phyloP scores from a whole-genome alignment of 2,113 vertebrate species.

The Lagopus leucura region DNA sequence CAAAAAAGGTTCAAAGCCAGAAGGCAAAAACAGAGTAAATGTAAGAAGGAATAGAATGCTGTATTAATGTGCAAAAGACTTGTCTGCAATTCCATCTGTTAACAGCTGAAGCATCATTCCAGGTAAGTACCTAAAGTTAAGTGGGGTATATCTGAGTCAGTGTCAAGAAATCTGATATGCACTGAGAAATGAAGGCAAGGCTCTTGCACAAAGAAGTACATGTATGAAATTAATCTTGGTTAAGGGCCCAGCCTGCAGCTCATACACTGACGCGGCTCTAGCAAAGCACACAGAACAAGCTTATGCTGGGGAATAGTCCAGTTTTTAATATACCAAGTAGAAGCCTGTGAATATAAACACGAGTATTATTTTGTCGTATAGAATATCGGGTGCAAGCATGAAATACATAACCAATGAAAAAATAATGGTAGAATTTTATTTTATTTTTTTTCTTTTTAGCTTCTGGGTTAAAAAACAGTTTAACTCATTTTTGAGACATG shows the following conservation, averaged over 20 bases:
- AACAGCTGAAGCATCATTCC: not conserved
- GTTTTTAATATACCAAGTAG: not conserved
- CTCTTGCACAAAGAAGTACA: not conserved
- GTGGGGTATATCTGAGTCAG: not conserved
- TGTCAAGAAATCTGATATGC: not conserved
- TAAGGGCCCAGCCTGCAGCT: not conserved
- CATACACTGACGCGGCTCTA: not conserved
- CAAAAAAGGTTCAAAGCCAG: not conserved
- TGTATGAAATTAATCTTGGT: not conserved
- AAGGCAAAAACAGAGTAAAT: not conserved
- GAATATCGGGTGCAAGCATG: not conserved
- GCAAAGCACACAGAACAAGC: not conserved
- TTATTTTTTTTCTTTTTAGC: not conserved
- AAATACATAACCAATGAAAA: not conserved
- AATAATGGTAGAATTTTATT: not conserved
- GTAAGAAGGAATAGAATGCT: not conserved
- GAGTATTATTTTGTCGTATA: not conserved
- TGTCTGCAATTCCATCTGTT: not conserved
- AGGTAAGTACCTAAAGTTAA: not conserved
- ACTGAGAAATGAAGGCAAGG: not conserved
- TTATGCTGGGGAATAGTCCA: not conserved
- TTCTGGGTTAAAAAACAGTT: not conserved
- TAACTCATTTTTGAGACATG: not conserved
- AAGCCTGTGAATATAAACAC: constrained; percentile 23
- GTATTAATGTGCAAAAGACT: not conserved